Base-by-base conservation (phyloP, 2,888 invertebrate species). In the Pyrochroa serraticornis region DNA sequence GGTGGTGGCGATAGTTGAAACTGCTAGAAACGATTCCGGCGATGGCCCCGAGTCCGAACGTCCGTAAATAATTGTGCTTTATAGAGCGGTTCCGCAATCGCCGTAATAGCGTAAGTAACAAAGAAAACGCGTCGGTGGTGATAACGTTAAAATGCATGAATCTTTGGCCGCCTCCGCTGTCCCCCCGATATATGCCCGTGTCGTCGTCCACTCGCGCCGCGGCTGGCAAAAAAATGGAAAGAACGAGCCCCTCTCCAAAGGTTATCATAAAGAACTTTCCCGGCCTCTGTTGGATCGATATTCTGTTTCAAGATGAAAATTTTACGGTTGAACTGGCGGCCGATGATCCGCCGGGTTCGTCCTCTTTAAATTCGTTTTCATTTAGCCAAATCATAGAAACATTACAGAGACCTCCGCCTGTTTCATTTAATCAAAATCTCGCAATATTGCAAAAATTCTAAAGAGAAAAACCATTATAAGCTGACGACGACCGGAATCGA, bases 251-350 rank as follows among this genome's bases (percentile, higher is more conserved):
- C 45, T 46, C 49, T 52, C 52, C 55, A 61, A 63, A 64, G 59
- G 64, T 64, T 64, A 64, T 64, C 64, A 64, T 64, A 64, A 64
- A 64, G 60, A 63, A 60, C 55, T 54, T 61, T 58, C 56, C 37
- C 52, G 46, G 22, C 22, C 22, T 22, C 22, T 22, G 45, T 56
- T 47, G 52, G 56, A 64, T 64, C 60, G 64, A 63, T 64, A 62
- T 58, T 64, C 60, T 56, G 56, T 61, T 64, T 60, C 60, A 64
- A 63, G 63, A 63, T 60, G 56, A 58, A 58, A 62, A 57, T 64
- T 64, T 64, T 38, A 63, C 64, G 53, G 58, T 58, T 44, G 62
- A 61, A 42, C 52, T 50, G 55, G 44, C 38, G 60, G 56, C 43
- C 60, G 60, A 54, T 60, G 50, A 52, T 57, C 58, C 53, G 46